Evolutionary conservation across 2,888 invertebrate species (phyloP), one percentile per base, ranked within the genome.

Genomic region (Netelia inedita): DNA sequence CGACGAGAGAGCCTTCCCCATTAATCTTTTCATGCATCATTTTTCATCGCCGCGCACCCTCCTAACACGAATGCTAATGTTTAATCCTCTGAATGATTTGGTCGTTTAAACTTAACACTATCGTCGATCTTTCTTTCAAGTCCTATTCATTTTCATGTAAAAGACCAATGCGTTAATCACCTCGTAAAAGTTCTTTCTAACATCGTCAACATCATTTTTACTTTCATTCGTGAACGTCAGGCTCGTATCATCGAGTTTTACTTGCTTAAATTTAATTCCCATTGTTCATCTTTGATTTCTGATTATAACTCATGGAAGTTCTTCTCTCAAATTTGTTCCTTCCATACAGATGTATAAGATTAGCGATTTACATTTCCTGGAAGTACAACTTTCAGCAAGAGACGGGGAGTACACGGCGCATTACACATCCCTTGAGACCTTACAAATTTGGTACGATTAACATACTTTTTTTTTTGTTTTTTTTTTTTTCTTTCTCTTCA

Each of bases 361-460:
- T 57, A 57, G 19, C 57, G 35, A 57, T 57, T 57, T 57, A 5
- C 57, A 57, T 57, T 57, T n/a, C n/a, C 43, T 21, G 3, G n/a
- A 59, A 59, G 23, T 46, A 19, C n/a, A 55, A 43, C 21, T 19
- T 72, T 59, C 19, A n/a, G 19, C 14, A 10, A 72, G 43, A 59
- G 14, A 57, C 21, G 14, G 19, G 23, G 55, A 21, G 23, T n/a
- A n/a, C 53, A 2, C 21, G 43, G 53, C 43, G 35, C 11, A 9
- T 5, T 23, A 21, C 19, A 71, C 43, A 1, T 71, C 35, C 2
- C n/a, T 53, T 3, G 3, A 68, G 19, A n/a, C 11, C 43, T 23
- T 0, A 41, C 1, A 50, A 76, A 76, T 23, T 53, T 61, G 19
- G 10, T 2, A 28, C 63, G 16, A 53, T 59, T 46, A 14, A 55